phyloP scores from a whole-genome alignment of 2,888 invertebrate genomes.

The Noctua pronuba region DNA sequence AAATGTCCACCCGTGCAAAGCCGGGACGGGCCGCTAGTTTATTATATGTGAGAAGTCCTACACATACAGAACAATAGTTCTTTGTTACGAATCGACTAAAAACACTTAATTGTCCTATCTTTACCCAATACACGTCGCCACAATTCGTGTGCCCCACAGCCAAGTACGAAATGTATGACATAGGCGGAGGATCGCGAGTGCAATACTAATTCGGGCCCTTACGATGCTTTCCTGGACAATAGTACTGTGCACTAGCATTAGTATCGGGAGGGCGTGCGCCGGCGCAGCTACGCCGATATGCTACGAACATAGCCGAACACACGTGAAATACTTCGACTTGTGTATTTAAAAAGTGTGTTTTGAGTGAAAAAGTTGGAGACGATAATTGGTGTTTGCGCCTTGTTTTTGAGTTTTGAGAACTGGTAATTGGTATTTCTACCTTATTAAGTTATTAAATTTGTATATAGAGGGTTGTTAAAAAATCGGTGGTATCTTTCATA shows the following conservation, averaged over 20 bases:
- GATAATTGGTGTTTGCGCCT: conserved; percentile 6
- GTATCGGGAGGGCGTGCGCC: conserved; percentile 80
- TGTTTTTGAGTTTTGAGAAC: conserved; percentile 5
- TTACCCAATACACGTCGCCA: conserved; percentile 26
- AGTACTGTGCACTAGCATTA: conserved; percentile 79
- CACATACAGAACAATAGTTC: conserved; percentile 9
- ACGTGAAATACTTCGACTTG: conserved; percentile 56
- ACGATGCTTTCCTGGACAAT: conserved; percentile 81
- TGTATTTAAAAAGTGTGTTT: conserved; percentile 60
- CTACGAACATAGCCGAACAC: conserved; percentile 59
- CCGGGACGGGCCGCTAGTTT: no score
- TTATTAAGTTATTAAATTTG: no score
- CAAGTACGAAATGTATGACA: conserved; percentile 55
- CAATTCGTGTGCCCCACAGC: conserved; percentile 53
- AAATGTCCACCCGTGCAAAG: no score
- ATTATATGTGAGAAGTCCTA: background rate
- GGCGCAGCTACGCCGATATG: conserved; percentile 71
- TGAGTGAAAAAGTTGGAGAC: conserved; percentile 26
- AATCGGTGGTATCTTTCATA: conserved; percentile 42
- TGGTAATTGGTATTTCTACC: conserved; percentile 46
- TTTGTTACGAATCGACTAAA: background rate
- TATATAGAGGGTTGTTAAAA: no score
- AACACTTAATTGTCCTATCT: conserved; percentile 10
- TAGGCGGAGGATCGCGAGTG: conserved; percentile 71
- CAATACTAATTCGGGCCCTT: conserved; percentile 83